Evolutionary conservation across 1,140 invertebrate genomes (phyloP), one percentile per base, ranked within the genome.

Genomic region (Eulimnadia texana): DNA sequence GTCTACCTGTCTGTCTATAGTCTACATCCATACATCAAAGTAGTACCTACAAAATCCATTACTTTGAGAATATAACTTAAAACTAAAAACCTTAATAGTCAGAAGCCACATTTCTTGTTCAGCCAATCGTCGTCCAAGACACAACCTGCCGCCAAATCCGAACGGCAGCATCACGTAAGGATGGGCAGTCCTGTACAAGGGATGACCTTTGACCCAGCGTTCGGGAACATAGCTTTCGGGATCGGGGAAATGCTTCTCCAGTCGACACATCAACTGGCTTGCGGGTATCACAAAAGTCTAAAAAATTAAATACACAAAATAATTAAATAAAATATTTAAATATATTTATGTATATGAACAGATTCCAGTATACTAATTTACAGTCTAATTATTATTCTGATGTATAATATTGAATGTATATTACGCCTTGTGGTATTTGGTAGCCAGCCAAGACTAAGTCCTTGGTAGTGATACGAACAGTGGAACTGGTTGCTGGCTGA

Each of bases 51-150:
- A n/a, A n/a, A n/a, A n/a, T n/a, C n/a, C n/a, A n/a, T n/a, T n/a
- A n/a, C n/a, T n/a, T n/a, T n/a, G n/a, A n/a, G n/a, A n/a, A n/a
- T n/a, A n/a, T n/a, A n/a, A n/a, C n/a, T n/a, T n/a, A n/a, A n/a
- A n/a, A n/a, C n/a, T n/a, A n/a, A n/a, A n/a, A n/a, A 60, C 62
- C 52, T 63, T 63, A 9, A 59, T 53, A 13, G 62, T 63, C 20
- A 89, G 69, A 33, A 88, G 79, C 74, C 88, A 85, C 69, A 90
- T 88, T 74, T 91, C 87, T 20, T 88, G 74, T 70, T 90, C 87
- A 3, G 88, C 88, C 66, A 91, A 86, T 63, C 87, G 73, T 11
- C 67, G 60, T 2, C 78, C 78, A 54, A 79, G 74, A 63, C 79
- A 81, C 56, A 72, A 75, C 3, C 82, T 70, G 3, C 76, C 74